A percentile compares a stretch with the other conserved stretches of the same genome.
These are phyloP conservation scores for Orthosia incerta DNA, from an alignment of 2,888 invertebrate species.

Conservation along the genomic window DNA sequence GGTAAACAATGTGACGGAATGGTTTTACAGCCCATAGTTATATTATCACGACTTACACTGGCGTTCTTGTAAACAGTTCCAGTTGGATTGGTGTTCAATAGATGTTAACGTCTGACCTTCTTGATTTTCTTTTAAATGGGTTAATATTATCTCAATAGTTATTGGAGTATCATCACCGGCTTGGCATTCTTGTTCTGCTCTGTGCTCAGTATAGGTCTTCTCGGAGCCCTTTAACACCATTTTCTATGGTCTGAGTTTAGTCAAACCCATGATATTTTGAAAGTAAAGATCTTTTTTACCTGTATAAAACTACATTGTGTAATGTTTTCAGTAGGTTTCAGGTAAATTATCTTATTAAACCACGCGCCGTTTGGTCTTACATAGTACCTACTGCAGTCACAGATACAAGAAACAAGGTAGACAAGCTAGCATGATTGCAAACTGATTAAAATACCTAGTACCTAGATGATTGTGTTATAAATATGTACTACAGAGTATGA, in stretches of 20 bases:
- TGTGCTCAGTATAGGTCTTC: too few species aligned
- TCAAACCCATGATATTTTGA: too few species aligned
- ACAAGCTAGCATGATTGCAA: too few species aligned
- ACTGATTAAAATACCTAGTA: too few species aligned
- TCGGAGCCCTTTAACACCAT: too few species aligned
- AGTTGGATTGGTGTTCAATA: not conserved
- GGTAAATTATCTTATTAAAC: constrained; percentile 43
- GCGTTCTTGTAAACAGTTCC: constrained; percentile 39
- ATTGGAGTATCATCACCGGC: not conserved
- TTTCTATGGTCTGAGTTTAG: too few species aligned
- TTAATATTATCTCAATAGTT: not conserved
- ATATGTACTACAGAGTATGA: too few species aligned
- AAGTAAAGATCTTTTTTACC: too few species aligned
- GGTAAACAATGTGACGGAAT: constrained; percentile 65
- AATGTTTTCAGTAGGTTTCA: constrained; percentile 8
- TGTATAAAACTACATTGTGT: not conserved
- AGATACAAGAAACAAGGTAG: constrained; percentile 1
- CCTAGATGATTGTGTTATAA: too few species aligned
- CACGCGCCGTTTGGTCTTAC: constrained; percentile 8
- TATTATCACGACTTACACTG: constrained; percentile 7
- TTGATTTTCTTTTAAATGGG: not conserved
- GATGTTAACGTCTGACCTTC: not conserved
- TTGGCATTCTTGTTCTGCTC: too few species aligned
- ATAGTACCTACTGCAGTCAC: not conserved
- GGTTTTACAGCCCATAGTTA: constrained; percentile 62